Evolutionary conservation across 1,140 invertebrate species (phyloP).

Genomic region (Penaeus vannamei): DNA sequence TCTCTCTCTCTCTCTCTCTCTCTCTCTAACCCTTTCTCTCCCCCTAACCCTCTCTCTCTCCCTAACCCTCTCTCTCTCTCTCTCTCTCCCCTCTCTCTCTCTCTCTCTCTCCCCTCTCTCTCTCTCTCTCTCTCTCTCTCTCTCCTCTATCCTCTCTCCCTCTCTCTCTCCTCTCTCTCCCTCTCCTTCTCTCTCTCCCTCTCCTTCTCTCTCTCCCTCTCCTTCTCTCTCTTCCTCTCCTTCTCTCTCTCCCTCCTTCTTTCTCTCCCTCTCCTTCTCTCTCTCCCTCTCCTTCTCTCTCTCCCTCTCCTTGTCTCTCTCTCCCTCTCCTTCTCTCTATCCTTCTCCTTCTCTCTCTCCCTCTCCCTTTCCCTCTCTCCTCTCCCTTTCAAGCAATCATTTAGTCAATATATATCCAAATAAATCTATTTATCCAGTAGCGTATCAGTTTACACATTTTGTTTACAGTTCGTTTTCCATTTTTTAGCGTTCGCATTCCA

Average conservation of each 20-base stretch:
- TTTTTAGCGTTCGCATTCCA: no score
- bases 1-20: no score
- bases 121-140: no score
- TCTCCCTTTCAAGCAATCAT: no score
- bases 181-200: neutral
- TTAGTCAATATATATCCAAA: no score
- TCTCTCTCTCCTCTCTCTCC: constrained; percentile 4
- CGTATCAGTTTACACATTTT: no score
- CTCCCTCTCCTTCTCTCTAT: neutral
- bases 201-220: no score
- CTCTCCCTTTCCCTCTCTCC: constrained; percentile 19
- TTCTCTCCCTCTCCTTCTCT: neutral
- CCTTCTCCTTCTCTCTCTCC: constrained; percentile 3
- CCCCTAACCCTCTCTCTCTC: neutral
- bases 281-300: neutral
- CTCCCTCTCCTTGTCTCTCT: neutral
- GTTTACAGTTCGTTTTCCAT: no score
- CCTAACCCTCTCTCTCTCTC: neutral
- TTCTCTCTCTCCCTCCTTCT: neutral
- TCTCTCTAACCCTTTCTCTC: no score
- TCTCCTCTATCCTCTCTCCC: no score
- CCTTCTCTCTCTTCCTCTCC: neutral
- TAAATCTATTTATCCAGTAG: no score
- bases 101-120: no score
- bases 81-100: neutral